Evolutionary conservation across 2,888 invertebrate genomes (phyloP), one percentile per base, ranked within the genome.

Genomic region (Thecocarcelia acutangulata): DNA sequence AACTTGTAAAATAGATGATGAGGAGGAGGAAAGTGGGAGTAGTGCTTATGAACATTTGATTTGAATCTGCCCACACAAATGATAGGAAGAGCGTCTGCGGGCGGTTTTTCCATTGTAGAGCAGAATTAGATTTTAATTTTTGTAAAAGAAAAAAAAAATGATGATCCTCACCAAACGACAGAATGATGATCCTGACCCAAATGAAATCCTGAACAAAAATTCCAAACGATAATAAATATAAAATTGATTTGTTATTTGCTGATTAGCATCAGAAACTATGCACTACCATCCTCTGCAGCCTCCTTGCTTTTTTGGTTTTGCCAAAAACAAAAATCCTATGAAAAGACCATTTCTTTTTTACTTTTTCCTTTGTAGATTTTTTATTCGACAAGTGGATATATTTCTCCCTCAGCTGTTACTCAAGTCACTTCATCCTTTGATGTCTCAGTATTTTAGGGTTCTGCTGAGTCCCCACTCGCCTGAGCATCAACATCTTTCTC

Each of bases 331-430:
- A 96, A 92, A 96, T 95, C 89, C 94, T 95, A 89, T 96, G 94
- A 91, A 96, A 94, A 87, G 96, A 96, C 96, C 96, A 96, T 92
- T 96, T 96, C 93, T 96, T 96, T 93, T 96, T 96, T 86, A 94
- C 92, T 92, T 93, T 94, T 86, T 93, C 94, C 89, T 94, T 94
- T 89, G 94, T 94, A 84, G 93, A 92, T 89, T 93, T 93, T 89
- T 93, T 93, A 87, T 91, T 88, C 88, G 9, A 87, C 85, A 50
- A 89, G 80, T 3, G 88, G 89, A 40, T 87, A 87, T 40, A 88
- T 87, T 21, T 89, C 90, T 79, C 90, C 90, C 78, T 90, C 89
- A 50, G 84, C 64, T 21, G 83, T 82, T 37, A 81, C 76, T 8
- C 79, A 79, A 28, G n/a, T n/a, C 0, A 6, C 83, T 24, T 86